These are phyloP conservation scores for Alauda arvensis DNA, from an alignment of 2,797 vertebrate genomes.

Conservation along the genomic window DNA sequence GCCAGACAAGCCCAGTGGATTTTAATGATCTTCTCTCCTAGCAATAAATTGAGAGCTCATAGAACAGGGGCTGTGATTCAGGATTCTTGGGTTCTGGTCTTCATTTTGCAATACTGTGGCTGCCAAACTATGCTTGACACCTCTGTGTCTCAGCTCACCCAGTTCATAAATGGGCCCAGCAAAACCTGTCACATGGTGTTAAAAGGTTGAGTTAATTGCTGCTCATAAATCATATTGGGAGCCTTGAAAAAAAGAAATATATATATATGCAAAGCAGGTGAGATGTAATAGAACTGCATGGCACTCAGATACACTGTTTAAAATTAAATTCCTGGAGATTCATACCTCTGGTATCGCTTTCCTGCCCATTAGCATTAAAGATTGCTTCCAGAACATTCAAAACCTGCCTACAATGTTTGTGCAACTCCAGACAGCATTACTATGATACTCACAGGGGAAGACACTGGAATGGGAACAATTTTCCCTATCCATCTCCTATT, in stretches of 20 bases:
- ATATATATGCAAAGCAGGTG: slow-evolving; percentile 55
- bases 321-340: slow-evolving; percentile 38
- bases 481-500: not conserved
- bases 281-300: not conserved
- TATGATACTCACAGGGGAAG: not conserved
- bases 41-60: not conserved
- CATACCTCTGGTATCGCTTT: slow-evolving; percentile 9
- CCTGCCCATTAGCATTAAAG: not conserved
- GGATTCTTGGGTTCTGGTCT: slow-evolving; percentile 25
- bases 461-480: not conserved
- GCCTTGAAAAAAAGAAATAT: slow-evolving; percentile 26
- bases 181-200: slow-evolving; percentile 32
- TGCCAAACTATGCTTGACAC: slow-evolving; percentile 11
- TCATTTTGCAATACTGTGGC: not conserved
- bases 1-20: not conserved
- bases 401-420: not conserved
- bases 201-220: slow-evolving; percentile 43
- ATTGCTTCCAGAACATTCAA: slow-evolving; percentile 1
- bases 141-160: slow-evolving; percentile 49
- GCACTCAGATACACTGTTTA: slow-evolving; percentile 1
- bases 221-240: slow-evolving; percentile 52
- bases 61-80: not conserved
- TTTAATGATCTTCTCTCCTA: not conserved
- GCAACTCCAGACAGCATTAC: not conserved
- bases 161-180: slow-evolving; percentile 20